Conservation (phyloP, 2,113 vertebrate genomes). For the Psittacus erithacus region DNA sequence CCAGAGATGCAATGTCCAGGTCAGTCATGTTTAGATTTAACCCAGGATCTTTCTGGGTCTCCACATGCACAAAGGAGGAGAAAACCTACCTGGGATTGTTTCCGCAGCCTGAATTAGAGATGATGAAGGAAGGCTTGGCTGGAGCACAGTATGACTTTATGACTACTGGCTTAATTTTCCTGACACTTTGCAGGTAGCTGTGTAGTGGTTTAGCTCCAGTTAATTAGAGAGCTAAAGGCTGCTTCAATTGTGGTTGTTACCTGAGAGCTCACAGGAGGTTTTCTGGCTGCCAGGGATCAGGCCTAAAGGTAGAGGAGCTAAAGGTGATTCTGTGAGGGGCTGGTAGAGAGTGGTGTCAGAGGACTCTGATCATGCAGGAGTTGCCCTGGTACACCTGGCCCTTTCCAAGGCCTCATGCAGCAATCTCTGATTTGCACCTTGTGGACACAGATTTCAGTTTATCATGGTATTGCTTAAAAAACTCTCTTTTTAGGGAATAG, state of each 20-base stretch:
- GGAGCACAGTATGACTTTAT: background rate
- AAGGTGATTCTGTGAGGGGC: background rate
- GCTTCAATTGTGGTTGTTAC: background rate
- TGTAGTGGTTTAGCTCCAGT: background rate
- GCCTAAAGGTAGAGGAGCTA: background rate
- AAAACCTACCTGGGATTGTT: background rate
- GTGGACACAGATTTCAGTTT: background rate
- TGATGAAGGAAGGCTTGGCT: background rate
- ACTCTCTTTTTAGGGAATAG: background rate
- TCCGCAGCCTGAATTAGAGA: background rate
- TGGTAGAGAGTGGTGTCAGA: background rate
- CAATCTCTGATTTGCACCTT: background rate
- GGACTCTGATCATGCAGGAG: fast-evolving
- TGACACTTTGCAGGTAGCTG: background rate
- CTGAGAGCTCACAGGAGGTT: background rate
- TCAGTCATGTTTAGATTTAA: background rate
- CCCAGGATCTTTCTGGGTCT: background rate
- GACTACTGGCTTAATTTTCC: background rate
- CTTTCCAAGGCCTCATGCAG: background rate
- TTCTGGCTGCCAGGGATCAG: background rate
- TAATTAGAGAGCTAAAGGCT: background rate
- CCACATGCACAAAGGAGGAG: background rate
- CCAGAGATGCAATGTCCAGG: background rate
- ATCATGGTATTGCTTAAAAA: background rate
- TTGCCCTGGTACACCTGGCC: background rate